phyloP scores from a whole-genome alignment of 2,113 vertebrate species.

The Xiphophorus couchianus region DNA sequence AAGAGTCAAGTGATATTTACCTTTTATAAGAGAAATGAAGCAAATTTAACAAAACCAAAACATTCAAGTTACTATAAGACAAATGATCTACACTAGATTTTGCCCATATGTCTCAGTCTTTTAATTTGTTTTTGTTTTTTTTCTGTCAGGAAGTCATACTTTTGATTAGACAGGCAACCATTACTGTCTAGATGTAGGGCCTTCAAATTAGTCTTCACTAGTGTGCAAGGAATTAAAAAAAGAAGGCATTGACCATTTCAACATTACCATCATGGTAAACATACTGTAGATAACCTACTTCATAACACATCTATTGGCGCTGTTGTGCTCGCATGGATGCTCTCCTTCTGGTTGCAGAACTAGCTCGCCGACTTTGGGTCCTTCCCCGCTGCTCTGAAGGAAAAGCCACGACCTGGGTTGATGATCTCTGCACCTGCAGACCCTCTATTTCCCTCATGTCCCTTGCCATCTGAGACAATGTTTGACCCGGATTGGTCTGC shows the following conservation, averaged over 20 bases:
- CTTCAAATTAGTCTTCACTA: slow-evolving; percentile 35
- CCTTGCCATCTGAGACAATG: slow-evolving; percentile 86
- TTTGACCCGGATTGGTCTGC: slow-evolving; percentile 84
- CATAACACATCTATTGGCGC: slow-evolving; percentile 65
- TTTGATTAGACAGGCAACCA: slow-evolving; percentile 48
- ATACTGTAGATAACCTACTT: slow-evolving; percentile 41
- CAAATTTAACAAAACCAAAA: slow-evolving; percentile 31
- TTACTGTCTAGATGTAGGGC: slow-evolving; percentile 35
- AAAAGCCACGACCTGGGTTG: slow-evolving; percentile 79
- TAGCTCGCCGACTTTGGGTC: slow-evolving; percentile 67
- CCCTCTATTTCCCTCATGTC: slow-evolving; percentile 84
- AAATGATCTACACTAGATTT: slow-evolving; percentile 41
- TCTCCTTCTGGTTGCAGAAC: slow-evolving; percentile 70
- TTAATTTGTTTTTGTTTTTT: slow-evolving; percentile 30
- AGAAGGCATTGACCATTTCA: slow-evolving; percentile 7
- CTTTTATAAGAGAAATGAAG: slow-evolving; percentile 23
- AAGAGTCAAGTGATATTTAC: slow-evolving; percentile 37
- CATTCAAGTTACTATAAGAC: slow-evolving; percentile 64
- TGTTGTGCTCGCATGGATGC: slow-evolving; percentile 52
- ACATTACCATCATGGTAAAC: background rate
- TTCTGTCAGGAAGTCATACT: slow-evolving; percentile 50
- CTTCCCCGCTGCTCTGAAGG: slow-evolving; percentile 74
- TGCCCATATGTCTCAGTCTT: slow-evolving; percentile 34
- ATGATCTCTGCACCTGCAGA: slow-evolving; percentile 72
- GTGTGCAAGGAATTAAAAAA: slow-evolving; percentile 53